Conservation (phyloP, 2,888 invertebrate species). For the Apamea epomidion region DNA sequence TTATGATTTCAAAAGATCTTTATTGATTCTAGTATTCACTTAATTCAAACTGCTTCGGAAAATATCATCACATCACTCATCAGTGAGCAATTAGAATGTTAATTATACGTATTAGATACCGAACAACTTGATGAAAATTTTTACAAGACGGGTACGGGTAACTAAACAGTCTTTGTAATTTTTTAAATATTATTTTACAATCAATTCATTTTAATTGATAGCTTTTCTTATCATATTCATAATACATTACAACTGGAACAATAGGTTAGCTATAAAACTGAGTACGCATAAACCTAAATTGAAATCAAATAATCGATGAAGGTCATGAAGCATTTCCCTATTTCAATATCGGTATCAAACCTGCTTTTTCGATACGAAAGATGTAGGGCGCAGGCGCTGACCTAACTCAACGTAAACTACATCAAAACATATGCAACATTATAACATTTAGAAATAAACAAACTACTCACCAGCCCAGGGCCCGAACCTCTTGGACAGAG, state of each 20-base stretch:
- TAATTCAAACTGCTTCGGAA: background rate
- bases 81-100: conserved; percentile 13
- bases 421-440: background rate
- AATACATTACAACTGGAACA: background rate
- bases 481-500: conserved; percentile 93
- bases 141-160: background rate
- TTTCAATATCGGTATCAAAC: conserved; percentile 25
- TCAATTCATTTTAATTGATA: conserved; percentile 2
- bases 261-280: too few species aligned
- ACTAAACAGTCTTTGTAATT: background rate
- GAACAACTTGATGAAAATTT: background rate
- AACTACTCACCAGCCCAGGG: conserved; percentile 96
- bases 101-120: background rate
- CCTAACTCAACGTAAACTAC: conserved; percentile 43
- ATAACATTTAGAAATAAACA: background rate
- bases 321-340: conserved; percentile 20
- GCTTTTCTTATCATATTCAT: background rate
- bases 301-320: conserved; percentile 31
- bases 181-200: background rate
- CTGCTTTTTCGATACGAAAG: conserved; percentile 21
- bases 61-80: conserved; percentile 16
- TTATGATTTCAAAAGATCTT: background rate
- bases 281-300: background rate
- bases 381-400: conserved; percentile 42
- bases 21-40: background rate